Base-by-base conservation (phyloP, 2,113 vertebrate genomes). In the Hepsetus odoe region DNA sequence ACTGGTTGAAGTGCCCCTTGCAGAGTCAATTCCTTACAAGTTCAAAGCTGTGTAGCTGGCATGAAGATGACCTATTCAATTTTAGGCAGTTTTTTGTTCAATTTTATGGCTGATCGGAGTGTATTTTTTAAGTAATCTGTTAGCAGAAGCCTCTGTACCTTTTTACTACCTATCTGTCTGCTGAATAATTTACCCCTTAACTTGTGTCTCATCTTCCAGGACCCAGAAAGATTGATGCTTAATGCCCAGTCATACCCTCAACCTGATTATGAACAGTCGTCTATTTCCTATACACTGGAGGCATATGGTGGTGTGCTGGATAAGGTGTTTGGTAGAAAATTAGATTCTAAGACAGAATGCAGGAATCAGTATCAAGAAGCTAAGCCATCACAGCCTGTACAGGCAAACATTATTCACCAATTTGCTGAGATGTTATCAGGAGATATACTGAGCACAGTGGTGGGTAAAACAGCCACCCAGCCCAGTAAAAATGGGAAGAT, bases 401-500 rank as follows among this genome's bases (percentile, higher is more conserved):
- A 58, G 65, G 65, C 22, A 28, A 28, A 79, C n/a, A 58, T 12
- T 73, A 49, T 92, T 20, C 59, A 86, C 16, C 53, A 61, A 42
- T 93, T 90, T 82, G 89, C 90, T 11, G 77, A 85, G 28, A 85
- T 65, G 28, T 80, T 91, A 82, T 77, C 88, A 1, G 64, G 79
- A 68, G 84, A 76, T 44, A 88, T 92, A 58, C 68, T 92, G 49
- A 80, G 80, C 20, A 82, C 86, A 0, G 67, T 81, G 5, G 1
- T 74, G 11, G 77, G 49, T 24, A 33, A n/a, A 28, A 42, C 53
- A 38, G 53, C 28, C 16, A 5, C 22, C 30, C 68, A 12, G 4
- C 30, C 26, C n/a, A 28, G 4, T 49, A 59, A 55, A 38, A 24
- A 61, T 16, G 7, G 22, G 3, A 46, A 32, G 42, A 24, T 22